phyloP scores from a whole-genome alignment of 2,797 vertebrate species.

The Australoheros facetus region DNA sequence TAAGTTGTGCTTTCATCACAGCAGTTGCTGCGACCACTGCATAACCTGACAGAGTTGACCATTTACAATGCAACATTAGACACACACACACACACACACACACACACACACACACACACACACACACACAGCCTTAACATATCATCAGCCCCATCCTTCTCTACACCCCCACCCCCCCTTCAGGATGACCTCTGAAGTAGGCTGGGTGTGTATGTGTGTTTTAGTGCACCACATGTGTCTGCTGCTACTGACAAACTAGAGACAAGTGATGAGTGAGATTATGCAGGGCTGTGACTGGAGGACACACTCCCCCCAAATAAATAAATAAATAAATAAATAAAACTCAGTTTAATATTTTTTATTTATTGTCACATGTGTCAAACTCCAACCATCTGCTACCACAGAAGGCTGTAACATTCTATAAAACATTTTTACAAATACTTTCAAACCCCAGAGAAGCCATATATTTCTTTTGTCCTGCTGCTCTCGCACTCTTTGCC shows the following conservation, averaged over 20 bases:
- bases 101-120: constrained; percentile 18
- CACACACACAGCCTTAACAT: constrained; percentile 36
- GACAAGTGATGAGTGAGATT: constrained; percentile 71
- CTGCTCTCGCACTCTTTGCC: constrained; percentile 47
- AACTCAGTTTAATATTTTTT: constrained; percentile 49
- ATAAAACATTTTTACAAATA: constrained; percentile 70
- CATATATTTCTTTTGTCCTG: constrained; percentile 50
- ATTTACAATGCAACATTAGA: constrained; percentile 34
- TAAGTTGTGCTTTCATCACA: constrained; percentile 60
- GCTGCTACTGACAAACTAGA: constrained; percentile 73
- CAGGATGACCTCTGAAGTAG: constrained; percentile 54
- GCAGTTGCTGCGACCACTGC: constrained; percentile 63
- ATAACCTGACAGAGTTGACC: constrained; percentile 31
- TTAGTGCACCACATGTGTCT: constrained; percentile 66
- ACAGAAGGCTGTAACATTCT: constrained; percentile 59
- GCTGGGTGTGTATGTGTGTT: constrained; percentile 38
- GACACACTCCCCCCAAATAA: not conserved
- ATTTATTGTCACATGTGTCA: constrained; percentile 63
- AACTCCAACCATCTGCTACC: constrained; percentile 54
- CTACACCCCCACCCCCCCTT: not conserved
- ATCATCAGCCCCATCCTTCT: constrained; percentile 39
- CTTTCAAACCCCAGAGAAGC: constrained; percentile 59
- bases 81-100: not conserved
- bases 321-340: no score
- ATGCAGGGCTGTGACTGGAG: constrained; percentile 66